Percentiles rank a stretch among this genome's conserved stretches.
Evolutionary conservation across 2,888 invertebrate species (phyloP).

Genomic region (Drosophila greeni): DNA sequence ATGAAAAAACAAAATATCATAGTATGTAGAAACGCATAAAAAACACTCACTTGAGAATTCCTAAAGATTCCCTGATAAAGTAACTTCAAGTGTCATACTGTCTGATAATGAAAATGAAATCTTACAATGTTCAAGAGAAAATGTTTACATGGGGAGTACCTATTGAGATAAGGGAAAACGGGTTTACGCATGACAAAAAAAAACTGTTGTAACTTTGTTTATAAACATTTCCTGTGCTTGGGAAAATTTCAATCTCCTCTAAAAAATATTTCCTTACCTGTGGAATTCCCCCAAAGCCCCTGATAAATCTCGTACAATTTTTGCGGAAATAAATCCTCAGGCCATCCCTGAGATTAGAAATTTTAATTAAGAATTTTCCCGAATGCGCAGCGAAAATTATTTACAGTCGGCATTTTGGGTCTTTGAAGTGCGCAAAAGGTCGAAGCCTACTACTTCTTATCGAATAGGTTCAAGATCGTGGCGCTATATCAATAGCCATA

Average conservation of each 20-base stretch:
- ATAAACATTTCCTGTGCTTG: conserved; percentile 21
- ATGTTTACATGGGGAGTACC: conserved; percentile 16
- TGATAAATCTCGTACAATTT: conserved; percentile 7
- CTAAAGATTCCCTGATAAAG: conserved; percentile 22
- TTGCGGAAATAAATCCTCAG: conserved; percentile 19
- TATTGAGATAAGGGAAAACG: conserved; percentile 19
- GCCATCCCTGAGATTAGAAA: conserved; percentile 28
- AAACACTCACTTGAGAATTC: conserved; percentile 7
- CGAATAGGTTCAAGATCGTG: conserved; percentile 37
- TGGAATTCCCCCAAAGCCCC: conserved; percentile 13
- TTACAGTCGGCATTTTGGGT: conserved; percentile 22
- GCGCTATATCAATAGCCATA: conserved; percentile 27
- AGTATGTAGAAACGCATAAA: neutral
- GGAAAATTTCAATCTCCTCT: conserved; percentile 1
- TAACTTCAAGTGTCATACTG: conserved; percentile 3
- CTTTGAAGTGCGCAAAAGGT: conserved; percentile 36
- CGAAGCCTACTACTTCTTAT: conserved; percentile 23
- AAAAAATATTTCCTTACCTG: neutral
- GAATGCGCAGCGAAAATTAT: conserved; percentile 22
- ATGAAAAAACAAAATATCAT: conserved; percentile 1
- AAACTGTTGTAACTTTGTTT: conserved; percentile 22
- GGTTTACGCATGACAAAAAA: conserved; percentile 16
- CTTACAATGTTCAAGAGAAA: conserved; percentile 18
- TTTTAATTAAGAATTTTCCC: conserved; percentile 37
- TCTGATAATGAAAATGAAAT: conserved; percentile 20